These are phyloP conservation scores for Amblyjoppa proteus DNA, from an alignment of 2,888 invertebrate species.

Conservation along the genomic window DNA sequence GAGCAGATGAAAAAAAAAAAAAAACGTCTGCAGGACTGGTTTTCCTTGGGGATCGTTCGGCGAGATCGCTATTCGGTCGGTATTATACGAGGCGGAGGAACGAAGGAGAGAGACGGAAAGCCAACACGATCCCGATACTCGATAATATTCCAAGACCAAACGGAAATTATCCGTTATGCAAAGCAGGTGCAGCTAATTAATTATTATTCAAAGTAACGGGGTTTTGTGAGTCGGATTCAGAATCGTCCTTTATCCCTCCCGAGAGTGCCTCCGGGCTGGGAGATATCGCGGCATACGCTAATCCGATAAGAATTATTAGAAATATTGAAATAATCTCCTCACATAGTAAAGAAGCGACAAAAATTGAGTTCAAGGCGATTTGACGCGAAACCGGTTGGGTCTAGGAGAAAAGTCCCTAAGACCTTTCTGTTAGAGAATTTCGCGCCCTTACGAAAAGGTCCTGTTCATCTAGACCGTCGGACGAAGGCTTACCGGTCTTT, in stretches of 20 bases:
- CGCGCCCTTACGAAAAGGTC: not conserved
- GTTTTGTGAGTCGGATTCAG: constrained; percentile 46
- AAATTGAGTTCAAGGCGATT: not conserved
- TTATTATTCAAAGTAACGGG: constrained; percentile 81
- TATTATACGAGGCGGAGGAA: constrained; percentile 14
- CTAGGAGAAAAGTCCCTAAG: not conserved
- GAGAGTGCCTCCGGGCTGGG: constrained; percentile 10
- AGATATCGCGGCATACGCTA: not conserved
- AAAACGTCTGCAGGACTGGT: constrained; percentile 20
- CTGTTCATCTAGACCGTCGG: not conserved
- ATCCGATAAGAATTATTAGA: not conserved
- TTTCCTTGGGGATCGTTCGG: constrained; percentile 63
- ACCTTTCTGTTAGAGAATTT: constrained; percentile 7
- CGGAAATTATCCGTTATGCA: constrained; percentile 82
- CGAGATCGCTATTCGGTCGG: constrained; percentile 34
- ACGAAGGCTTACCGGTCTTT: not conserved
- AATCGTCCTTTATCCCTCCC: constrained; percentile 62
- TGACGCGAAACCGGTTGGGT: not conserved
- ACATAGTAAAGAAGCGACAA: not conserved
- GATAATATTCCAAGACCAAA: constrained; percentile 70
- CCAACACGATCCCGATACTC: constrained; percentile 61
- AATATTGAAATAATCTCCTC: not conserved
- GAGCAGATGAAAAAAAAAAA: constrained; percentile 1
- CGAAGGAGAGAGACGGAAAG: constrained; percentile 26
- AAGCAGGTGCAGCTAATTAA: constrained; percentile 78